A percentile compares a stretch with the other conserved stretches of the same genome.
phyloP scores from a whole-genome alignment of 2,888 invertebrate genomes.

The Lithophane ornitopus region DNA sequence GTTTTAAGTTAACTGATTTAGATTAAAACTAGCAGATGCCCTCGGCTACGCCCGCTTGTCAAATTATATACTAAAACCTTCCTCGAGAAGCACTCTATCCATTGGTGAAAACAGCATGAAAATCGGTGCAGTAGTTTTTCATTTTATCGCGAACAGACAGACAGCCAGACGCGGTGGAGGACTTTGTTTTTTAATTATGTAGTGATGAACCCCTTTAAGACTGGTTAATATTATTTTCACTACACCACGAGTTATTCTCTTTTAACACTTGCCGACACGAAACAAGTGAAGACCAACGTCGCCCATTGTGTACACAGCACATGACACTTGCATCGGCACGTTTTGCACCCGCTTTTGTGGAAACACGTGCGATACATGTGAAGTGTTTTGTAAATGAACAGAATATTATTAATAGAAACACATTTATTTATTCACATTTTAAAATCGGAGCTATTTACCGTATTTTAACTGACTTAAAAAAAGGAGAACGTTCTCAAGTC shows the following conservation, averaged over 20 bases:
- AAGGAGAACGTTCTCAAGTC: not conserved
- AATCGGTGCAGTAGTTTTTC: too few species aligned
- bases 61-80: too few species aligned
- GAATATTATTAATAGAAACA: not conserved
- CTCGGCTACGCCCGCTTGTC: too few species aligned
- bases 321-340: conserved; percentile 16
- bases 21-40: too few species aligned
- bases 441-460: not conserved
- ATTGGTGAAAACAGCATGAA: too few species aligned
- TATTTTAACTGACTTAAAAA: not conserved
- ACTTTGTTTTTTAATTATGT: too few species aligned
- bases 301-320: conserved; percentile 12
- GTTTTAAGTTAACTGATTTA: too few species aligned
- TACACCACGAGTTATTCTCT: not conserved
- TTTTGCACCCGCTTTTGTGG: conserved; percentile 1
- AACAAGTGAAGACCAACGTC: conserved; percentile 4
- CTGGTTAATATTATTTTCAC: too few species aligned
- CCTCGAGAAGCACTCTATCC: too few species aligned
- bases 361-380: conserved; percentile 7
- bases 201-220: too few species aligned
- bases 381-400: not conserved
- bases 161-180: too few species aligned
- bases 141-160: too few species aligned
- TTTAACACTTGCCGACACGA: not conserved
- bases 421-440: not conserved